Evolutionary conservation across 2,888 invertebrate species (phyloP).

Genomic region (Volucella inflata): DNA sequence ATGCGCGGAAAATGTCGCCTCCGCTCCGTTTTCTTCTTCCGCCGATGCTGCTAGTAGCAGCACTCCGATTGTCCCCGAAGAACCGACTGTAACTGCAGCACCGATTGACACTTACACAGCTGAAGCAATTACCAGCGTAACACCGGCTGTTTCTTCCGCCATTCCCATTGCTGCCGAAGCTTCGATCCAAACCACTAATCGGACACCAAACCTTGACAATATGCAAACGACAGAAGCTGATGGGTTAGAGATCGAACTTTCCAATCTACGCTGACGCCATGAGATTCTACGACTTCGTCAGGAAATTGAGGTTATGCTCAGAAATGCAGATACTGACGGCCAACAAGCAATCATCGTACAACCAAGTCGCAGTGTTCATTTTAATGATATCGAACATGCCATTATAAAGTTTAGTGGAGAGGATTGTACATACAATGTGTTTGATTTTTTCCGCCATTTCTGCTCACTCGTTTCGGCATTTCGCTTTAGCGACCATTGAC

Average conservation of each 20-base stretch:
- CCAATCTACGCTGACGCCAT: conserved; percentile 31
- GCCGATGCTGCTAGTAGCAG: neutral
- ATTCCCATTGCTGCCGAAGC: conserved; percentile 10
- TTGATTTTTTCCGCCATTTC: conserved; percentile 53
- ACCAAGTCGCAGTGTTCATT: conserved; percentile 7
- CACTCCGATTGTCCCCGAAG: conserved; percentile 4
- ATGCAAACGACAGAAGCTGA: conserved; percentile 11
- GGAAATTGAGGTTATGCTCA: conserved; percentile 40
- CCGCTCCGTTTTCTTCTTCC: neutral
- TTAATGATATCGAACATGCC: neutral
- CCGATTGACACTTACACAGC: neutral
- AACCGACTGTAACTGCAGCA: neutral
- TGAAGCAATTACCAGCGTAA: neutral
- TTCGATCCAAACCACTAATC: neutral
- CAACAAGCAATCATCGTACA: conserved; percentile 9
- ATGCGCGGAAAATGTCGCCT: no score
- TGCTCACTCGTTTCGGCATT: conserved; percentile 19
- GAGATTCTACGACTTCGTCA: conserved; percentile 39
- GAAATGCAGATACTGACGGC: conserved; percentile 10
- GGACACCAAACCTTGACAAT: neutral
- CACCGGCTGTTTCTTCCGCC: conserved; percentile 14
- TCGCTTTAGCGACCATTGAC: conserved; percentile 36
- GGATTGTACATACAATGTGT: conserved; percentile 55
- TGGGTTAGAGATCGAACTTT: conserved; percentile 18
- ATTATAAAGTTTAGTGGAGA: conserved; percentile 34